These are phyloP conservation scores for Actinostola sp. DNA, from an alignment of 92 coral and sea anemone species.

Conservation along the genomic window DNA sequence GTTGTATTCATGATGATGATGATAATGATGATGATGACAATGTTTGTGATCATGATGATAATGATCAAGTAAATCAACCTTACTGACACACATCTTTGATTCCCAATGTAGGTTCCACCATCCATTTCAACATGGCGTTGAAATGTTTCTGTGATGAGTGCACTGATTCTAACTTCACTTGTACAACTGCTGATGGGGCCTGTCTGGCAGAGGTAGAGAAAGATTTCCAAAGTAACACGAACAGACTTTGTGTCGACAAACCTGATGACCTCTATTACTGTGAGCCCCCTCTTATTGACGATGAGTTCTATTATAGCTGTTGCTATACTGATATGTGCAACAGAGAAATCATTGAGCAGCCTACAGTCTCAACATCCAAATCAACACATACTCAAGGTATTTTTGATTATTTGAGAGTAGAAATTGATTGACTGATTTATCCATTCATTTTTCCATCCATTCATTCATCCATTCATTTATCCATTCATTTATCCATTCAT, in stretches of 20 bases:
- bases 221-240: not conserved
- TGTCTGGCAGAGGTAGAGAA: not conserved
- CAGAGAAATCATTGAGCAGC: not conserved
- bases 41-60: no score
- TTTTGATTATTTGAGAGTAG: not conserved
- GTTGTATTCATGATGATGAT: no score
- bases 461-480: no score
- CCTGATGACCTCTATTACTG: not conserved
- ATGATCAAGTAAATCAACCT: no score
- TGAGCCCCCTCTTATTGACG: not conserved
- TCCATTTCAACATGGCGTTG: not conserved
- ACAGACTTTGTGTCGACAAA: not conserved
- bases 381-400: not conserved
- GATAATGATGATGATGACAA: no score
- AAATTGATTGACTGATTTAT: no score
- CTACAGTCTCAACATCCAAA: not conserved
- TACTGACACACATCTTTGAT: no score
- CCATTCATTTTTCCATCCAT: no score
- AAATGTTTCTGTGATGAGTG: not conserved
- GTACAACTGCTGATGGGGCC: not conserved
- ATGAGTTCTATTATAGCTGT: not conserved
- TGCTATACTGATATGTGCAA: conserved; percentile 9
- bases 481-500: no score
- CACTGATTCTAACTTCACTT: not conserved
- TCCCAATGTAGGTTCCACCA: no score